Evolutionary conservation across 2,113 vertebrate genomes (phyloP), one percentile per base, ranked within the genome.

Genomic region (Lipophrys pholis): DNA sequence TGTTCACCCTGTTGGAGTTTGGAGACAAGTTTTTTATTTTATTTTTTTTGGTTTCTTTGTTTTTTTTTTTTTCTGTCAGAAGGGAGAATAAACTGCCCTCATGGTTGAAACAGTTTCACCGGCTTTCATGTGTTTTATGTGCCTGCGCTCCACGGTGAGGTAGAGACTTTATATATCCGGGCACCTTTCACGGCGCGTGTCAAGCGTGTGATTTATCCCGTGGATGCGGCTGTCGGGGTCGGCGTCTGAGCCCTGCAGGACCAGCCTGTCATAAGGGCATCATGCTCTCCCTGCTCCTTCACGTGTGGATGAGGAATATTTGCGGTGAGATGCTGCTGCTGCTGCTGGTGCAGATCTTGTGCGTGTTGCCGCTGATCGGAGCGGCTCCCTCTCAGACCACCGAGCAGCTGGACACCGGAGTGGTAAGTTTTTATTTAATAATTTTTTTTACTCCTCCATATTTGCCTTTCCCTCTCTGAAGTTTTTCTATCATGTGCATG

Each of bases 391-490:
- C 93, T 54, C 76, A 84, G 38, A 90, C 88, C 6, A 83, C 92
- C 12, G 94, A 95, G 69, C 95, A 97, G 89, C 90, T 96, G 89
- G 94, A 94, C 90, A 91, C 89, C 21, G 96, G 96, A 90, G 95
- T 95, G 93, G 97, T 97, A 93, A 96, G 97, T 96, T 88, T 67
- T 30, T 30, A 2, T 2, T 30, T 30, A n/a, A 43, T 6, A 11
- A n/a, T 15, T 21, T 48, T 74, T 65, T 43, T 2, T n/a, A n/a
- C n/a, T n/a, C n/a, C n/a, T 51, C 55, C 51, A 39, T 3, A 2
- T 62, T 36, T 16, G 5, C 12, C 11, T 45, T 45, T 11, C 53
- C 10, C 8, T 14, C 5, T 51, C 4, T 7, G 14, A 76, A 80
- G 43, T 76, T 71, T 64, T 46, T 30, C 21, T 30, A 30, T 30